Evolutionary conservation across 2,113 vertebrate genomes (phyloP).

Genomic region (Origma solitaria): DNA sequence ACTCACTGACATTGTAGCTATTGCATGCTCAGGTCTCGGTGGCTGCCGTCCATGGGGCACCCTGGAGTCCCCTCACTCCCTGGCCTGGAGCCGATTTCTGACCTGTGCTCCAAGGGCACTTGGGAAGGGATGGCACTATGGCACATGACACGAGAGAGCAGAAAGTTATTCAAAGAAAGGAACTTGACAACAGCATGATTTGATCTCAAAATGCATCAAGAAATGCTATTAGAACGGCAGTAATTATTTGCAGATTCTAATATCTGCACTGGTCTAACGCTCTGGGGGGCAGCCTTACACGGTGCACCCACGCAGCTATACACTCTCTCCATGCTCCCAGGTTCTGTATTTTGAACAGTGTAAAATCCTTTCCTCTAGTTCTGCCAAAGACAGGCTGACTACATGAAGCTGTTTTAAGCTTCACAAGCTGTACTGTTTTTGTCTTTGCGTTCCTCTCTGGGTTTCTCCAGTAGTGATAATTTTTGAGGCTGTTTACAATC

Average conservation of each 20-base stretch:
- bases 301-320: neutral
- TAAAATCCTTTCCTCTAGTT: neutral
- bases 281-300: neutral
- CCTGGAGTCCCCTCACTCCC: accelerated
- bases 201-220: neutral
- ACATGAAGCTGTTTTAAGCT: neutral
- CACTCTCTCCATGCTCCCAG: neutral
- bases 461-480: neutral
- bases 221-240: neutral
- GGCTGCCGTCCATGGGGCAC: neutral
- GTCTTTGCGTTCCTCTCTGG: neutral
- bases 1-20: neutral
- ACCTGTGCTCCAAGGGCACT: neutral
- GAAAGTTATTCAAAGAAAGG: neutral
- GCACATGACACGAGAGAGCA: neutral
- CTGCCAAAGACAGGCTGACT: neutral
- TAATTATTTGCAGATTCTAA: neutral
- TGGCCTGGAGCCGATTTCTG: neutral
- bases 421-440: neutral
- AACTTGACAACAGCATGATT: neutral
- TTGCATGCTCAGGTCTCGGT: neutral
- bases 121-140: neutral
- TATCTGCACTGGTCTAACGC: neutral
- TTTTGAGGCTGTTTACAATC: constrained; percentile 6
- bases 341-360: neutral